Base-by-base conservation (phyloP, 2,113 vertebrate species). In the Paralichthys olivaceus region DNA sequence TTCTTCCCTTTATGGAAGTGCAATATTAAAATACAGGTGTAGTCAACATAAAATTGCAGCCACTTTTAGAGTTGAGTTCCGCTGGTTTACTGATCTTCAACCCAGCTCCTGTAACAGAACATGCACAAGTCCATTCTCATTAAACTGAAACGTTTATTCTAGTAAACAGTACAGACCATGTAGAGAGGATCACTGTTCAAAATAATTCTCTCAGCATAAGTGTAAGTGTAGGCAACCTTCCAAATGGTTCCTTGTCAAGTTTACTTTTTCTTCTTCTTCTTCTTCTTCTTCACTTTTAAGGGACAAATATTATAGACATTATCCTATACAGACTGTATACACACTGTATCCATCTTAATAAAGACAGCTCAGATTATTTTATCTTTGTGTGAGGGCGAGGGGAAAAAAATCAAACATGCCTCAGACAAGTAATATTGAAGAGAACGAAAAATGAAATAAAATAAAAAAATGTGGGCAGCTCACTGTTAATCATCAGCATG, bases 131-230 rank as follows among this genome's bases (percentile, higher is more conserved):
- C 66, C 23, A 56, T 32, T 32, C 8, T 63, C 40, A 69, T 79
- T 65, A 54, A 87, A 90, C 84, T 94, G 93, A 93, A 96, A 95
- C 92, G 91, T 91, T 95, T 93, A 91, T 93, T 93, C 90, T 94
- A 93, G 93, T 94, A 95, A 95, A 95, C 92, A 94, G 94, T 92
- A 88, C 73, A 87, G 92, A 94, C 75, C 92, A 93, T 90, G 85
- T 86, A 84, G 89, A 90, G 90, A 90, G 89, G 90, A 92, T 93
- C 92, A 92, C 92, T 93, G 91, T 90, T 93, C 91, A 83, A 89
- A 94, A 94, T 83, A 90, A 90, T 32, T 84, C 55, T 68, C 40
- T 84, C 85, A 69, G 73, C 22, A 56, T 67, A 87, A 81, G 79
- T 81, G 61, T 68, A 57, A 71, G 55, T 51, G 26, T 63, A 57